Evolutionary conservation across 2,797 vertebrate species (phyloP), one percentile per base, ranked within the genome.

Genomic region (Pipistrellus kuhlii): DNA sequence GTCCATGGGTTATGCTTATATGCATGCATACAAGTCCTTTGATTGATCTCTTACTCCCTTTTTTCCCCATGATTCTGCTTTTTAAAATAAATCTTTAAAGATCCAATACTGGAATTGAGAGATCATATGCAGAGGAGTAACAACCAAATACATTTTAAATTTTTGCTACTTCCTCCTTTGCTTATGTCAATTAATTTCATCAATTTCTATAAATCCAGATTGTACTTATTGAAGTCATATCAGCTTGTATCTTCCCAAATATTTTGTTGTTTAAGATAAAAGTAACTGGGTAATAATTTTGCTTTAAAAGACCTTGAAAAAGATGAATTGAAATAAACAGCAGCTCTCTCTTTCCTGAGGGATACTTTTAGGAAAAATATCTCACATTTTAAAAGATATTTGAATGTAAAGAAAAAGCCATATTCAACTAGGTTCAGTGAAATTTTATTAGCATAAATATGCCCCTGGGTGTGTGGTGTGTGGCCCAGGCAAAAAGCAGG

Each of bases 241-340:
- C 38, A 78, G 46, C 55, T 30, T 76, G 11, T 30, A 21, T 81
- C 72, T 90, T 94, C 21, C 35, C 32, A 14, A 90, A 41, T 83
- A 48, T 57, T 77, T 77, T 73, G 21, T 38, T 94, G 32, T 59
- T 88, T 46, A 81, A 46, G 9, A 92, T 64, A 57, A 93, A 89
- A 94, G 78, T 82, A 76, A 83, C 0, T 18, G 53, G 77, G 48
- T 78, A 66, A 83, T 66, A 80, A 72, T 11, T 72, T 32, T 66
- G 59, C n/a, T 66, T 55, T 73, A 88, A 64, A 93, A 77, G 30
- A 35, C 4, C 62, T 41, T 81, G n/a, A 48, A 48, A 48, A 48
- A 48, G 17, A 83, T 75, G 57, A 95, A 76, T 23, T 44, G 14
- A 93, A 91, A 88, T 91, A 92, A 85, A 80, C 0, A 91, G 46